phyloP scores from a whole-genome alignment of 2,888 invertebrate species.

The Automeris io region DNA sequence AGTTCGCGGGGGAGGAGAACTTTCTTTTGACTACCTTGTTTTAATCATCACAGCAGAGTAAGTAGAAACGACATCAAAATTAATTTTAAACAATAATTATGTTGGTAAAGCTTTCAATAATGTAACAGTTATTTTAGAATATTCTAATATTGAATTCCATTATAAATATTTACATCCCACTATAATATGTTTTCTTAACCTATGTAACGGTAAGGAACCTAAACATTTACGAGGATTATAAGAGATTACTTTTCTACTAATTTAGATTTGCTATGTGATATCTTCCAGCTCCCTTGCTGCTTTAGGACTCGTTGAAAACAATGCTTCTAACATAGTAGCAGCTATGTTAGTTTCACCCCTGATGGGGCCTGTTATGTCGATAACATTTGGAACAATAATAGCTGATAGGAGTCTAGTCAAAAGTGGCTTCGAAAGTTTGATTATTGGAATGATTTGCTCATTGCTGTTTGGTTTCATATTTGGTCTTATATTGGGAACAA shows the following conservation, averaged over 20 bases:
- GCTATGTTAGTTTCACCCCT: conserved; percentile 87
- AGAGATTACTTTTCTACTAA: no score
- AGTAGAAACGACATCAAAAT: conserved; percentile 33
- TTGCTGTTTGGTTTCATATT: conserved; percentile 87
- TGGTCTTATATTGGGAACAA: conserved; percentile 84
- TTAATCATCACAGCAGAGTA: conserved; percentile 90
- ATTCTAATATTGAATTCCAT: no score
- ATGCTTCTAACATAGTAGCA: conserved; percentile 87
- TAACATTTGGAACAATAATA: conserved; percentile 89
- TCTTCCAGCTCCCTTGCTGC: conserved; percentile 84
- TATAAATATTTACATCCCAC: no score
- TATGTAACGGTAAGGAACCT: no score
- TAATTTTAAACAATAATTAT: no score
- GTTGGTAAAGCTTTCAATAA: no score
- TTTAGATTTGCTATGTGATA: no score
- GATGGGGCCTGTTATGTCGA: conserved; percentile 92
- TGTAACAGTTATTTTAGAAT: no score
- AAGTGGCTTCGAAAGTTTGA: conserved; percentile 82
- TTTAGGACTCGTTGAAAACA: conserved; percentile 89
- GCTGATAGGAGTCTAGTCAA: conserved; percentile 82
- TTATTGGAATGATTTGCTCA: conserved; percentile 84
- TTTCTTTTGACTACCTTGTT: conserved; percentile 89
- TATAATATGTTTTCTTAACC: no score
- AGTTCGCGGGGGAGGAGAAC: conserved; percentile 83
- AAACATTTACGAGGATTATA: no score